A percentile compares a stretch with the other conserved stretches of the same genome.
Conservation (phyloP, 2,113 vertebrate genomes). For the Pycnonotus jocosus region DNA sequence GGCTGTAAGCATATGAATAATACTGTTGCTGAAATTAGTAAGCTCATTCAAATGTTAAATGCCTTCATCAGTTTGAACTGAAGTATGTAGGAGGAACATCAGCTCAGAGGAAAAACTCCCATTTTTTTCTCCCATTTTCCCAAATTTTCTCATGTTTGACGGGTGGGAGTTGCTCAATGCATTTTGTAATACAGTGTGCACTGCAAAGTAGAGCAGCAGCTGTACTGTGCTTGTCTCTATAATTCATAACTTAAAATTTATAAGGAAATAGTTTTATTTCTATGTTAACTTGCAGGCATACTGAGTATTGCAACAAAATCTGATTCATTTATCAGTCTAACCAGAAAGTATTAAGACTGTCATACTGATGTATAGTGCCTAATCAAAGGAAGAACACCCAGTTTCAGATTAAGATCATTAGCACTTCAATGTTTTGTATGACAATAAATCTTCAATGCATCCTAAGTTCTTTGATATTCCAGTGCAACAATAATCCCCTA, state of each 20-base stretch:
- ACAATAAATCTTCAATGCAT: conserved; percentile 58
- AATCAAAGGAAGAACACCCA: conserved; percentile 53
- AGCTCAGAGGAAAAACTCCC: neutral
- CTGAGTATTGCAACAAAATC: conserved; percentile 47
- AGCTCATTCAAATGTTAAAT: neutral
- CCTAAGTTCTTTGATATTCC: conserved; percentile 57
- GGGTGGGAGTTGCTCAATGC: neutral
- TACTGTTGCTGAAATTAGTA: neutral
- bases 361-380: conserved; percentile 52
- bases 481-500: conserved; percentile 53
- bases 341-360: conserved; percentile 46
- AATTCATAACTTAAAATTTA: conserved; percentile 7
- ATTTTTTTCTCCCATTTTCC: too few relatives aligned
- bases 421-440: conserved; percentile 27
- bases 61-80: neutral
- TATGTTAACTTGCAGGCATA: conserved; percentile 24
- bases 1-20: neutral
- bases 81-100: neutral
- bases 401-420: conserved; percentile 51
- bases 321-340: conserved; percentile 60
- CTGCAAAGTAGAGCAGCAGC: neutral
- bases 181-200: neutral
- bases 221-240: neutral
- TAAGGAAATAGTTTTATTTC: conserved; percentile 35
- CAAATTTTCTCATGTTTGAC: neutral